These are phyloP conservation scores for Neosilurus hyrtlii DNA, from an alignment of 2,797 vertebrate species.

Conservation along the genomic window DNA sequence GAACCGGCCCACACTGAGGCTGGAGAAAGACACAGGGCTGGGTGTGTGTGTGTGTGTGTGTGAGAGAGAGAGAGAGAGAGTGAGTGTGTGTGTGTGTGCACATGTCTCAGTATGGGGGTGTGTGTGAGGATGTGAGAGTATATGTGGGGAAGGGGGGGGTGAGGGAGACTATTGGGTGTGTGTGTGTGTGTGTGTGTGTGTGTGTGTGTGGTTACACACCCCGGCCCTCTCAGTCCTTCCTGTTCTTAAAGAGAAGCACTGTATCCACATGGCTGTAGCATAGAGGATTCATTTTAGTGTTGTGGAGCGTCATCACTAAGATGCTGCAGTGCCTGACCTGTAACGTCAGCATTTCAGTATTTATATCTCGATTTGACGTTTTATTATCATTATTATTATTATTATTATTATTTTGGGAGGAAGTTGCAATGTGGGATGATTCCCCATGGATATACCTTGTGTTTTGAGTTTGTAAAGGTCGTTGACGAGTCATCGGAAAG, in stretches of 20 bases:
- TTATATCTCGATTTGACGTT: slow-evolving; percentile 38
- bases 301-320: slow-evolving; percentile 68
- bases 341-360: slow-evolving; percentile 54
- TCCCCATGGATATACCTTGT: slow-evolving; percentile 1
- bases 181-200: neutral
- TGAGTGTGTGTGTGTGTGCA: no score
- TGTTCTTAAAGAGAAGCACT: slow-evolving; percentile 65
- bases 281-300: slow-evolving; percentile 74
- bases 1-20: slow-evolving; percentile 11
- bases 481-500: slow-evolving; percentile 54
- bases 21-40: slow-evolving; percentile 47
- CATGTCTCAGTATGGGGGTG: no score
- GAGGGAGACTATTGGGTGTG: no score
- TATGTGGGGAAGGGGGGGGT: no score
- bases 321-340: slow-evolving; percentile 55
- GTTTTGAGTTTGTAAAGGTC: slow-evolving; percentile 25
- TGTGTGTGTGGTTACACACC: slow-evolving; percentile 22
- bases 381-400: slow-evolving; percentile 26
- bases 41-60: slow-evolving; percentile 28
- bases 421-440: slow-evolving; percentile 41
- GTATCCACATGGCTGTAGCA: slow-evolving; percentile 71
- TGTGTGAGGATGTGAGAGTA: no score
- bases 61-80: no score
- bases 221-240: slow-evolving; percentile 31
- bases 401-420: slow-evolving; percentile 38